These are phyloP conservation scores for Stenurella melanura DNA, from an alignment of 2,888 invertebrate genomes.

Conservation along the genomic window DNA sequence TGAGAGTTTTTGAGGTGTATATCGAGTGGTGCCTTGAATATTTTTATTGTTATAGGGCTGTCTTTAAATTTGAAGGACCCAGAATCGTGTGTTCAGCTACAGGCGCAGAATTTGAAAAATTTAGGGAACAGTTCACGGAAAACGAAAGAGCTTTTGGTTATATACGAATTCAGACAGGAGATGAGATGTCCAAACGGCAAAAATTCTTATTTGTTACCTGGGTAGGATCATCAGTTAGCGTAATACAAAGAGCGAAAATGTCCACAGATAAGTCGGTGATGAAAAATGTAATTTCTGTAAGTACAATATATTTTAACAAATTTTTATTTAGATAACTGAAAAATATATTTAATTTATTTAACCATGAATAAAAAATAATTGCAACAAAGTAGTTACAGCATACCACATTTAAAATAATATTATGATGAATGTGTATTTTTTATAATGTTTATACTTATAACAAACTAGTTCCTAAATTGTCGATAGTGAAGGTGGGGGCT, in stretches of 20 bases:
- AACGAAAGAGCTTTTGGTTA: conserved; percentile 86
- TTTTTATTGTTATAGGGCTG: conserved; percentile 77
- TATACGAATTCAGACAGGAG: conserved; percentile 85
- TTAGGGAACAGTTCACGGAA: conserved; percentile 81
- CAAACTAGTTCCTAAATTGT: no score
- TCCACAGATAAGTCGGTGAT: conserved; percentile 87
- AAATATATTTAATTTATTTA: no score
- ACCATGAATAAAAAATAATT: no score
- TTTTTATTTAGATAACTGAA: neutral
- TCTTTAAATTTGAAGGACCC: conserved; percentile 84
- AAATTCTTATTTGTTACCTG: conserved; percentile 88
- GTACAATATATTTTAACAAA: conserved; percentile 61
- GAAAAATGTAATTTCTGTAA: conserved; percentile 84
- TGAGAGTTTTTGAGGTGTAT: no score
- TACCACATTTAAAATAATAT: no score
- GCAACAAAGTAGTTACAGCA: no score
- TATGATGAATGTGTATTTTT: no score
- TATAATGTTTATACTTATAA: no score
- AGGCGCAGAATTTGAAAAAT: conserved; percentile 82
- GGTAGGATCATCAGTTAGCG: conserved; percentile 84
- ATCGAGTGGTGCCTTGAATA: no score
- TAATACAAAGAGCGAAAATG: conserved; percentile 88
- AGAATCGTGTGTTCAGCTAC: conserved; percentile 80
- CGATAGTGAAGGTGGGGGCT: no score
- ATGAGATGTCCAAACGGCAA: conserved; percentile 88